Evolutionary conservation across 2,113 vertebrate species (phyloP).

Genomic region (Zapornia atra): DNA sequence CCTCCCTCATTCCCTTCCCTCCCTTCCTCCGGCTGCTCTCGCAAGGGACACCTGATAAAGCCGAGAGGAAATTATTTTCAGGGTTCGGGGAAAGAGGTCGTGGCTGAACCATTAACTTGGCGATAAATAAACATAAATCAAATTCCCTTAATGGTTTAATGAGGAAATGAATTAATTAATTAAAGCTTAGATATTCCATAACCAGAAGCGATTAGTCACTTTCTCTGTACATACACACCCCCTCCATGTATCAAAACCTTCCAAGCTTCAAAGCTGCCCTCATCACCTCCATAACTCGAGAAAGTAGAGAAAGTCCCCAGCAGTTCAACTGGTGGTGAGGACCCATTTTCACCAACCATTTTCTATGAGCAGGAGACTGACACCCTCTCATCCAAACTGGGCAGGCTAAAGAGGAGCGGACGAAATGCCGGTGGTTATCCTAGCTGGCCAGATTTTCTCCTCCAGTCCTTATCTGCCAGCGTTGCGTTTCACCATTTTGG

Average conservation of each 20-base stretch:
- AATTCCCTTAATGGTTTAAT: neutral
- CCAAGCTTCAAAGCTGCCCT: neutral
- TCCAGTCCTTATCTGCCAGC: neutral
- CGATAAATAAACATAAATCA: neutral
- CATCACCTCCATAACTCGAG: rapidly evolving
- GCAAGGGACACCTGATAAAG: too few species aligned
- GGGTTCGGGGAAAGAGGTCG: neutral
- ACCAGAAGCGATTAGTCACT: neutral
- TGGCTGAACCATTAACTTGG: neutral
- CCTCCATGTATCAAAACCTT: neutral
- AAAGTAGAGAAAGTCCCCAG: neutral
- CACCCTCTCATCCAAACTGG: neutral
- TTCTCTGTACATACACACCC: neutral
- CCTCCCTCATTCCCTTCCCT: neutral
- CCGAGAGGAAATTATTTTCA: too few species aligned
- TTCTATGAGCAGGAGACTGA: rapidly evolving
- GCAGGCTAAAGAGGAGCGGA: neutral
- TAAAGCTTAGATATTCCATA: neutral
- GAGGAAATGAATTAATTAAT: neutral
- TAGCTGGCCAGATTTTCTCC: neutral
- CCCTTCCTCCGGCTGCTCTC: too few species aligned
- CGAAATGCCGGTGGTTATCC: neutral
- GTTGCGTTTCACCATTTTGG: neutral
- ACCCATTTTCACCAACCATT: neutral
- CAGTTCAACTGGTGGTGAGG: neutral